Base-by-base conservation (phyloP, 2,888 invertebrate genomes). In the Minunthozetes semirufus region DNA sequence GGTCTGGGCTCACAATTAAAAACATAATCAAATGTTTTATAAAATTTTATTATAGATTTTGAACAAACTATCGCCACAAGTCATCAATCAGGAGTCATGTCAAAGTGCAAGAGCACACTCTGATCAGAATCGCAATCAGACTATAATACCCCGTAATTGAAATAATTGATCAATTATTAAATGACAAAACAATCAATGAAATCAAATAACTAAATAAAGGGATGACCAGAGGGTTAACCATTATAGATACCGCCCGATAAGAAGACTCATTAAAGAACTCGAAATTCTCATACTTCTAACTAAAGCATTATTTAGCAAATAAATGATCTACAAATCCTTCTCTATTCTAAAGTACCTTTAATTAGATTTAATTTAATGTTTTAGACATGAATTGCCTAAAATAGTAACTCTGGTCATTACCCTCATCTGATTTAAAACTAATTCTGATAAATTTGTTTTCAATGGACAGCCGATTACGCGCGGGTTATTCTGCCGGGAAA, bases 401-500 rank as follows among this genome's bases (percentile, higher is more conserved):
- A 19, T n/a, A 2, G 13, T 9, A 9, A 8, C n/a, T 13, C 25
- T 33, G 25, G n/a, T 63, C n/a, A 33, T 63, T 17, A 33, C 33
- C 42, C 33, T 33, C 33, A 33, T 33, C 9, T 6, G 9, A 33
- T 33, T 33, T 17, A 46, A 42, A 25, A 46, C 27, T 48, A 19
- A 56, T 8, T 8, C 17, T 56, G 19, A 72, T 53, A 15, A 56
- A 15, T 29, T 9, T 56, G n/a, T 56, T 38, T 56, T 72, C 29
- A 17, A 4, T 29, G 68, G 25, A 29, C 17, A 17, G 78, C 74
- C 27, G 76, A 78, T 53, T 29, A 71, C 22, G 50, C 77, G 0
- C 72, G 78, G 0, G 73, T 78, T 4, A 72, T 74, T 13, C 50
- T 78, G 17, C 63, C 74, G 11, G 42, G 59, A 27, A 25, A 13